Evolutionary conservation across 2,113 vertebrate species (phyloP), one percentile per base, ranked within the genome.

Genomic region (Puntigrus tetrazona): DNA sequence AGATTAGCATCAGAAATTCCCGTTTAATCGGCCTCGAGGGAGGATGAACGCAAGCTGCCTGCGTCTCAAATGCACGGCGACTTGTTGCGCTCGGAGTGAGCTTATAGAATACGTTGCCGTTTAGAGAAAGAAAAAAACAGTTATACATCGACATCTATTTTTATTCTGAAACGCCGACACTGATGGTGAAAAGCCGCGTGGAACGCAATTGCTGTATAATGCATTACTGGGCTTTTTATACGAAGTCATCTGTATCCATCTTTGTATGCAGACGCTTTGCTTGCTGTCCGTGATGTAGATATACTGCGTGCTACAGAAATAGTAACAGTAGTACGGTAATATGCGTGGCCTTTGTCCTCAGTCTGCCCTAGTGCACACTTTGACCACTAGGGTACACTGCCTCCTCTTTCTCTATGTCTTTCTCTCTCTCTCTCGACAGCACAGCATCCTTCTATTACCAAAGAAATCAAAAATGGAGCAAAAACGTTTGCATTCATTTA

Each of bases 381-480:
- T 91, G 90, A 89, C 93, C 94, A 92, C 93, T 92, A 93, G 93
- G 91, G 91, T 93, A 92, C 94, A 94, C 93, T 94, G 92, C 92
- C 81, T 92, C 89, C 85, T 86, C 31, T 75, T 43, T 31, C 63
- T 55, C 57, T 63, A 29, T 41, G 3, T 50, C 74, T 73, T 25
- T 83, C 7, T 59, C 10, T 63, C 41, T 57, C 31, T 75, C 50
- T 85, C 63, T 34, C 63, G 50, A 55, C 6, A 55, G 50, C 18
- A 52, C 47, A 55, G 50, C 22, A 6, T 55, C 20, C 1, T 55
- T 55, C 18, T 55, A 20, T 55, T 55, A 6, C 22, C 18, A 55
- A 7, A 55, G 50, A 55, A 55, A 55, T n/a, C n/a, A n/a, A 2
- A 55, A 22, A 55, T 22, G 7, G 50, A 55, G 47, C 14, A 50